Evolutionary conservation across 2,888 invertebrate species (phyloP).

Genomic region (Chironomus tentans): DNA sequence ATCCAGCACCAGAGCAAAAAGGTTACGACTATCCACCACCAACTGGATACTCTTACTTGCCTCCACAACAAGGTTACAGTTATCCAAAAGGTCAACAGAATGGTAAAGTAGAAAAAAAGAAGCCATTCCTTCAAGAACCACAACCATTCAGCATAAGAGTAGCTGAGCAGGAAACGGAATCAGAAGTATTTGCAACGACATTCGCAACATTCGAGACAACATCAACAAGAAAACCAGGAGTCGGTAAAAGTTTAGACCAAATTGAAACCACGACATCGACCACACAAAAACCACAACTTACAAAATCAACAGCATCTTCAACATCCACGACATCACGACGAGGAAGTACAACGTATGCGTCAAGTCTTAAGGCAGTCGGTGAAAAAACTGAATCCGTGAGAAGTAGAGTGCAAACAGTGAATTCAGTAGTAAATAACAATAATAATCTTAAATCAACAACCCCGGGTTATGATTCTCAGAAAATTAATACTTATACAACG

Average conservation of each 20-base stretch:
- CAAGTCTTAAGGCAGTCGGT: not conserved
- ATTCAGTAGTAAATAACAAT: constrained; percentile 1
- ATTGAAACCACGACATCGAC: not conserved
- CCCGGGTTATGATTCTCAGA: constrained; percentile 31
- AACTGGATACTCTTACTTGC: constrained; percentile 1
- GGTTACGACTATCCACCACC: constrained; percentile 16
- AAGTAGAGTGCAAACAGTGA: constrained; percentile 1
- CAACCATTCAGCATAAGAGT: constrained; percentile 33
- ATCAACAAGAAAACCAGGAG: not conserved
- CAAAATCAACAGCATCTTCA: constrained; percentile 1
- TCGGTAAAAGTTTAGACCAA: not conserved
- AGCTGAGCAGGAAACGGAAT: constrained; percentile 35
- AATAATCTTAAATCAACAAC: constrained; percentile 29
- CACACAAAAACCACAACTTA: not conserved
- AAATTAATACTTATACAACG: constrained; percentile 36
- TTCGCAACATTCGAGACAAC: not conserved
- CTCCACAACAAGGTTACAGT: constrained; percentile 35
- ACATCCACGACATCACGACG: constrained; percentile 5
- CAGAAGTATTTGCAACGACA: constrained; percentile 9
- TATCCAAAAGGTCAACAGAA: constrained; percentile 41
- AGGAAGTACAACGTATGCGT: constrained; percentile 24
- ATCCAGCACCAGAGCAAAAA: not conserved
- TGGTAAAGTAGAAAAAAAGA: constrained; percentile 37
- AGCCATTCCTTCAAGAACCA: constrained; percentile 35
- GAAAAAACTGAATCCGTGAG: not conserved